Evolutionary conservation across 30 jellyfish, hydroid and myxozoan species (phyloP), one percentile per base, ranked within the genome.

Genomic region (Aurelia sp.): DNA sequence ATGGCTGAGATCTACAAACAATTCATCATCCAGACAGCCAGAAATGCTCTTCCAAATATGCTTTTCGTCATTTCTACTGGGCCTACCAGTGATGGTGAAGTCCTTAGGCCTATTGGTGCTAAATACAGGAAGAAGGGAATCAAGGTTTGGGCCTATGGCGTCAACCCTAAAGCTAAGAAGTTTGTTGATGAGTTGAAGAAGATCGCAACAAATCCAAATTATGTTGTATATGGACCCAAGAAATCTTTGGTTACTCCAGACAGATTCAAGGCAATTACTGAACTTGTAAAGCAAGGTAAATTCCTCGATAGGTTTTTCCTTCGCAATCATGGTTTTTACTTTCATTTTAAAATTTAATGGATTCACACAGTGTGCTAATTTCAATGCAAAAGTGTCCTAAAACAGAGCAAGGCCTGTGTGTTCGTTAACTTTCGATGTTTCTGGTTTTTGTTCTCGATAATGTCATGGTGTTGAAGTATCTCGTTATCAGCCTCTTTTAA

Each of bases 1-100:
- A 74, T 85, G 89, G 72, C 83, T 4, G 89, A 85, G 60, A 44
- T 85, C 69, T 77, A 73, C 63, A 73, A 74, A 59, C 72, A 67
- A 15, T 85, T 85, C 52, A 73, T 33, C 15, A 30, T 73, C 27
- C 92, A 83, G 62, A 70, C 61, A 51, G 50, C 87, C 30, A 30
- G 67, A 18, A 88, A 78, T 68, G 67, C 63, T 12, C 76, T 38
- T 38, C 97, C 97, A 13, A 72, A 80, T 22, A 73, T 78, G n/a
- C 78, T 88, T 63, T 68, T 88, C 73, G 88, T 80, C 19, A 18
- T 88, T 18, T 70, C 92, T 0, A 78, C 91, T 18, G 97, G 97
- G n/a, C 73, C 91, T 13, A 68, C 97, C 22, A 90, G 77, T 22
- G 97, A 88, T 60, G 84, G 78, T 13, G 81, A 65, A 13, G 72